phyloP scores from a whole-genome alignment of 2,113 vertebrate genomes.

The Psilopsiagon aurifrons region DNA sequence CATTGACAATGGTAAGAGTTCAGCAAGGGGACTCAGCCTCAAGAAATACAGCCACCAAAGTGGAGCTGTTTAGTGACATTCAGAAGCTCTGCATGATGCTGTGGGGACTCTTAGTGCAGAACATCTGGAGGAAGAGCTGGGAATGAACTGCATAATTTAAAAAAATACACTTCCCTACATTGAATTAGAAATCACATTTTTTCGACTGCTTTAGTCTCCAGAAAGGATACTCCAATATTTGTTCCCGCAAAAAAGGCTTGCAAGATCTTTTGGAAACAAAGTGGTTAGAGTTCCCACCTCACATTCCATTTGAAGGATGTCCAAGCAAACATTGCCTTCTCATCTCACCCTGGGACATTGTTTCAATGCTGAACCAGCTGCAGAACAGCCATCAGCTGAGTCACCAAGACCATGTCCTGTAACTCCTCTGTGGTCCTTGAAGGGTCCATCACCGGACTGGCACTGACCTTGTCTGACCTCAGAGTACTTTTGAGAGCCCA shows the following conservation, averaged over 20 bases:
- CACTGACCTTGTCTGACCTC: neutral
- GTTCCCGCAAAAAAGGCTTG: neutral
- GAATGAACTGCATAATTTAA: neutral
- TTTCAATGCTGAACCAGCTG: neutral
- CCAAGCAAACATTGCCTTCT: neutral
- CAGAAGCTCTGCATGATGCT: neutral
- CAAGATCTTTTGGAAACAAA: neutral
- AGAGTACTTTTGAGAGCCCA: neutral
- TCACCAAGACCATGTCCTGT: conserved; percentile 17
- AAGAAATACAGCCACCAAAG: neutral
- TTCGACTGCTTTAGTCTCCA: neutral
- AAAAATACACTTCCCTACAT: neutral
- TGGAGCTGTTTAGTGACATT: neutral
- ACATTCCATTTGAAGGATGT: neutral
- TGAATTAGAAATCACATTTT: neutral
- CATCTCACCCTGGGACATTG: rapidly evolving
- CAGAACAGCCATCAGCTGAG: neutral
- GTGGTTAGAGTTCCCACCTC: neutral
- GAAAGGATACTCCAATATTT: neutral
- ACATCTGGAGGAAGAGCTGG: neutral
- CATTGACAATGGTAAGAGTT: neutral
- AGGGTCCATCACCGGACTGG: rapidly evolving
- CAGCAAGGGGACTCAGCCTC: neutral
- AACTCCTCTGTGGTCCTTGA: neutral
- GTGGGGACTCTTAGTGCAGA: neutral